Percentiles rank a stretch among this genome's conserved stretches.
Evolutionary conservation across 2,888 invertebrate genomes (phyloP).

Genomic region (Synergus laeviventris): DNA sequence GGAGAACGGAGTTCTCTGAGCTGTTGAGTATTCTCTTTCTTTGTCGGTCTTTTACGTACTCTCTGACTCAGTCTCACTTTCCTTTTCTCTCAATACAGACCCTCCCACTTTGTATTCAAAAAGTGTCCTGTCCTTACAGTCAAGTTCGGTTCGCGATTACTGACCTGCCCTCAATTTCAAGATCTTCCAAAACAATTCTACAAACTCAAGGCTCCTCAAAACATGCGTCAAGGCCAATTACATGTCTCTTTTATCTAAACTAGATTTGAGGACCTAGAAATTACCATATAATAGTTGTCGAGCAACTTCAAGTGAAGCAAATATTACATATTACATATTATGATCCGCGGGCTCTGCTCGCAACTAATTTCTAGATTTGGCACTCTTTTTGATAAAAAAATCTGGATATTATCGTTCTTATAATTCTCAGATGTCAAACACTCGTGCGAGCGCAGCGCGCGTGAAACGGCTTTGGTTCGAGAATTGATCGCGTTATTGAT

Average conservation of each 20-base stretch:
- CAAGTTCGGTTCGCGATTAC: conserved; percentile 1
- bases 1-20: conserved; percentile 26
- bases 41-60: background rate
- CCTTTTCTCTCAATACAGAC: background rate
- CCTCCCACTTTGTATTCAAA: conserved; percentile 4
- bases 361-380: too few relatives aligned
- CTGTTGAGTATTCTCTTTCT: conserved; percentile 31
- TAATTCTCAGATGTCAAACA: too few relatives aligned
- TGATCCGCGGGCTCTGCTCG: too few relatives aligned
- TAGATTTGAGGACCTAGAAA: background rate
- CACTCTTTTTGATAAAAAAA: too few relatives aligned
- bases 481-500: too few relatives aligned
- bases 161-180: conserved; percentile 7
- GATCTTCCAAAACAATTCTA: background rate
- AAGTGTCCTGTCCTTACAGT: background rate
- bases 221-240: background rate
- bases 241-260: background rate
- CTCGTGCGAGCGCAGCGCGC: too few relatives aligned
- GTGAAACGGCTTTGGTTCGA: too few relatives aligned
- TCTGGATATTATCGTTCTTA: too few relatives aligned
- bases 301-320: background rate
- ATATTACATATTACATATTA: too few relatives aligned
- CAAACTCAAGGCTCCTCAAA: conserved; percentile 9
- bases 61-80: background rate
- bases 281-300: background rate